phyloP scores from a whole-genome alignment of 2,797 vertebrate species.

The Pseudochirops cupreus region DNA sequence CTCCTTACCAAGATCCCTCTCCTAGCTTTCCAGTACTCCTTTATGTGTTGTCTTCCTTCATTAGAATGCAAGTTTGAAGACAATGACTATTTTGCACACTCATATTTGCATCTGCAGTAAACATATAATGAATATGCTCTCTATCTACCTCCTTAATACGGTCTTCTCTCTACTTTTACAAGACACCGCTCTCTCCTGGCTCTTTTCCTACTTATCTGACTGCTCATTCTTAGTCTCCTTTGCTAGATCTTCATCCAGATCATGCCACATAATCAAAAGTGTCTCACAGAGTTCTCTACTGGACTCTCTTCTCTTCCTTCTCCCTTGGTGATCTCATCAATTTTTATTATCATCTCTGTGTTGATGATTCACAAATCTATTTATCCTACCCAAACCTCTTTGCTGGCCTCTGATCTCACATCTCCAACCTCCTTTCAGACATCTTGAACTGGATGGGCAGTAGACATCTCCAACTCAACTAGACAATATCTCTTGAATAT shows the following conservation, averaged over 20 bases:
- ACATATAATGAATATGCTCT: not conserved
- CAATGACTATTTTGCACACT: not conserved
- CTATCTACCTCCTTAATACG: not conserved
- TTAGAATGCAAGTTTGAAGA: not conserved
- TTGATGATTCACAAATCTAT: not conserved
- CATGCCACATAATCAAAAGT: not conserved
- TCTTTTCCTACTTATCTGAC: not conserved
- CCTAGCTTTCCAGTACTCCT: not conserved
- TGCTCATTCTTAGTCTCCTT: not conserved
- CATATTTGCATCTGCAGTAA: not conserved
- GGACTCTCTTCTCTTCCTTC: not conserved
- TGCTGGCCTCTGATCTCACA: not conserved
- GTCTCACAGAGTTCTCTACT: not conserved
- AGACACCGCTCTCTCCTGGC: not conserved
- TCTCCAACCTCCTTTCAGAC: not conserved
- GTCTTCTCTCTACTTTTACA: not conserved
- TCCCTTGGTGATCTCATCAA: not conserved
- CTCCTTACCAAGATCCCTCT: not conserved
- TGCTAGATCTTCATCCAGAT: not conserved
- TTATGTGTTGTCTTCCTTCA: not conserved
- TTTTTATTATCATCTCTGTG: not conserved
- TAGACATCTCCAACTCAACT: not conserved
- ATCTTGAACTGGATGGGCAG: not conserved
- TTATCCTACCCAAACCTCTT: not conserved
- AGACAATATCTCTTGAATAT: not conserved